phyloP scores from a whole-genome alignment of 2,113 vertebrate genomes.

The Sinocyclocheilus anophthalmus region DNA sequence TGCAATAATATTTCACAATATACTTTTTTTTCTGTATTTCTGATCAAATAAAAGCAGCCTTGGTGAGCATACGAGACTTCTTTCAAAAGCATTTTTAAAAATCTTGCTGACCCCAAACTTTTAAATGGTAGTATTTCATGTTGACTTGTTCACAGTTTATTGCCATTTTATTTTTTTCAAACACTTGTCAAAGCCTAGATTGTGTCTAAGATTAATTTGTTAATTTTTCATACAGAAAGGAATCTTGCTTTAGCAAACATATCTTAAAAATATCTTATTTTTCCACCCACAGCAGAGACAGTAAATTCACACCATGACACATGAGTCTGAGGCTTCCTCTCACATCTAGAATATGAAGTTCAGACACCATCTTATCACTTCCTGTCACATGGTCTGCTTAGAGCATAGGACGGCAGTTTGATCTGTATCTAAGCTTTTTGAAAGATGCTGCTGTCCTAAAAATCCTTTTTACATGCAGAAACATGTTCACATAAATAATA shows the following conservation, averaged over 20 bases:
- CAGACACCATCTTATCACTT: conserved; percentile 51
- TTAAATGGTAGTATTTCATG: neutral
- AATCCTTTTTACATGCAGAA: neutral
- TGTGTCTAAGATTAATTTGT: neutral
- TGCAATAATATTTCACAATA: neutral
- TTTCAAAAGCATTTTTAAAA: neutral
- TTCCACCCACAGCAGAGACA: conserved; percentile 27
- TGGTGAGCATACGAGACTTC: neutral
- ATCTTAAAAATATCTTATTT: neutral
- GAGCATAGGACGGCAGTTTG: conserved; percentile 41
- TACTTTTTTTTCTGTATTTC: neutral
- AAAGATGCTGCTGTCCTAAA: conserved; percentile 15
- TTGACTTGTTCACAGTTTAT: neutral
- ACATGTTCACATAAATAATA: neutral
- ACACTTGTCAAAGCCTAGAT: neutral
- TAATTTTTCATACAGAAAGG: neutral
- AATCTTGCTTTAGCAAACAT: neutral
- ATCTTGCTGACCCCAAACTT: neutral
- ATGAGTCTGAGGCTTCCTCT: conserved; percentile 53
- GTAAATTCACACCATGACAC: conserved; percentile 54
- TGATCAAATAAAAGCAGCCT: neutral
- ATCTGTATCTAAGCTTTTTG: conserved; percentile 40
- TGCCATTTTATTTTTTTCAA: neutral
- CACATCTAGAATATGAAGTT: conserved; percentile 54
- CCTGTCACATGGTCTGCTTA: conserved; percentile 54